A percentile compares a stretch with the other conserved stretches of the same genome.
Evolutionary conservation across 2,113 vertebrate genomes (phyloP).

Genomic region (Syngnathus typhle): DNA sequence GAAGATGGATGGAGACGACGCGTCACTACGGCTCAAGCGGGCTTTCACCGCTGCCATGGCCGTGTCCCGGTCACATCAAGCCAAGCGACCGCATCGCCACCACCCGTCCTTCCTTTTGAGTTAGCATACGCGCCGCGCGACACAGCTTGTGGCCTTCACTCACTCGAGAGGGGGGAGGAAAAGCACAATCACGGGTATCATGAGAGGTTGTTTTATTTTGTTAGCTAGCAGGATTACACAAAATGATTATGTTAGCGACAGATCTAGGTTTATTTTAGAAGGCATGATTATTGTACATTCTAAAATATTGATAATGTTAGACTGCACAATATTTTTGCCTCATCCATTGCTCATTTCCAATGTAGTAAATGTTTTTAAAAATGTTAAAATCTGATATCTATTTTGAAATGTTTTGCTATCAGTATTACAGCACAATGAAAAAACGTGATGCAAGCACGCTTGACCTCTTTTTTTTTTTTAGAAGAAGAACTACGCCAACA

Average conservation of each 20-base stretch:
- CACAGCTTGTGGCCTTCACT: conserved; percentile 67
- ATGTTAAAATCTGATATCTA: too few relatives aligned
- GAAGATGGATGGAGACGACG: conserved; percentile 74
- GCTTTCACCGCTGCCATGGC: conserved; percentile 71
- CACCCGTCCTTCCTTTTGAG: conserved; percentile 71
- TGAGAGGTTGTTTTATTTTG: neutral
- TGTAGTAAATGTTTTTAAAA: too few relatives aligned
- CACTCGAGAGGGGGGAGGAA: conserved; percentile 26
- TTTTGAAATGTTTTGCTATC: too few relatives aligned
- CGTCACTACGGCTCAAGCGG: conserved; percentile 70
- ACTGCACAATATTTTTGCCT: too few relatives aligned
- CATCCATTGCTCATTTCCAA: too few relatives aligned
- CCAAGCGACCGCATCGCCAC: conserved; percentile 69
- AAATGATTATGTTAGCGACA: neutral
- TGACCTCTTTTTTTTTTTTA: too few relatives aligned
- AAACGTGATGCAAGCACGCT: too few relatives aligned
- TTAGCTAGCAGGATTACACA: neutral
- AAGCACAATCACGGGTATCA: neutral
- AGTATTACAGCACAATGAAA: too few relatives aligned
- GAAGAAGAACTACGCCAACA: too few relatives aligned
- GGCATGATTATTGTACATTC: too few relatives aligned
- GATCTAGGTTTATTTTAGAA: too few relatives aligned
- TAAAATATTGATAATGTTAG: too few relatives aligned
- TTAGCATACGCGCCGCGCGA: conserved; percentile 70
- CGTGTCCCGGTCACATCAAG: conserved; percentile 71